phyloP scores from a whole-genome alignment of 2,888 invertebrate genomes.

The Napeogenes inachia region DNA sequence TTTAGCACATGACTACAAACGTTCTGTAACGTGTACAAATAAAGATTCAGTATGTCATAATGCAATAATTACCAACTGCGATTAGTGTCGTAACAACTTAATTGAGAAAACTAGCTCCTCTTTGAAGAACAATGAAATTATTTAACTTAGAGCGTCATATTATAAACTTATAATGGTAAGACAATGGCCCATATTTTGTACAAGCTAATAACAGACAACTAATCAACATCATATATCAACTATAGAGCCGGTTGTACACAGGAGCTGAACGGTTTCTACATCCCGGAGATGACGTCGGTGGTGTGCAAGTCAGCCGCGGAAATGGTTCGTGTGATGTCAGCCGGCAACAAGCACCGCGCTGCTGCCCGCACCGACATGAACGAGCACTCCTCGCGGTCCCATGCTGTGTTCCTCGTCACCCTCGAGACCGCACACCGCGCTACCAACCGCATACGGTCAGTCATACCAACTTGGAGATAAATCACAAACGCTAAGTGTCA shows the following conservation, averaged over 20 bases:
- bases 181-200: no score
- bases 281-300: slow-evolving; percentile 95
- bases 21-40: no score
- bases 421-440: slow-evolving; percentile 86
- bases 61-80: no score
- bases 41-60: no score
- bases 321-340: slow-evolving; percentile 94
- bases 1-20: no score
- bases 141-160: no score
- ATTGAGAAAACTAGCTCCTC: no score
- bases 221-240: no score
- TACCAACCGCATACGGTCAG: slow-evolving; percentile 68
- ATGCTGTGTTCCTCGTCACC: slow-evolving; percentile 98
- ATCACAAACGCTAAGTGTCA: background rate
- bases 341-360: slow-evolving; percentile 96
- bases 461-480: background rate
- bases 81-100: no score
- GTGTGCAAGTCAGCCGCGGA: slow-evolving; percentile 96
- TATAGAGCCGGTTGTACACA: slow-evolving; percentile 29
- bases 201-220: no score
- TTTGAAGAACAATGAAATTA: no score
- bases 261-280: slow-evolving; percentile 90
- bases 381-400: slow-evolving; percentile 97
- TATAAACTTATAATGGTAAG: no score
- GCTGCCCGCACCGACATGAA: slow-evolving; percentile 98